Base-by-base conservation (phyloP, 2,113 vertebrate genomes). In the Cynocephalus volans region DNA sequence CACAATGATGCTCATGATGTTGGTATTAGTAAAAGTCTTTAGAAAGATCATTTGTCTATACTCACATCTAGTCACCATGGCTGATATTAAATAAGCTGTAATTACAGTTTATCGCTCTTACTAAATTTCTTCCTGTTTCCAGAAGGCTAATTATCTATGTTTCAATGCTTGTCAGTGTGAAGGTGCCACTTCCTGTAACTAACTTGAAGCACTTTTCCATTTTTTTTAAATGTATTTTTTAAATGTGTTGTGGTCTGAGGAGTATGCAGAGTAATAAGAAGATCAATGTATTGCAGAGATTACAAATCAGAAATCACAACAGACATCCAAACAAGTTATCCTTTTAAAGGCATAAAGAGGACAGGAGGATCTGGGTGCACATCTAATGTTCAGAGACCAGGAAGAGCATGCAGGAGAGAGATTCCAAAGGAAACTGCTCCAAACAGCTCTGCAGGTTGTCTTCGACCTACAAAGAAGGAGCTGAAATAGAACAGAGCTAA, bases 351-450 rank as follows among this genome's bases (percentile, higher is more conserved):
- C 4, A 26, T 33, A 75, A 48, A 80, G 17, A 54, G 17, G 17
- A 52, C 50, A n/a, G 48, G 33, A 45, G 50, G 24, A 31, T 80
- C 58, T 84, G 41, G 13, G 19, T 70, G 17, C 13, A n/a, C 0
- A 52, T 41, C 18, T 21, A 41, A 14, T 41, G 80, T 54, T 79
- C 75, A 87, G 64, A 95, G 24, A 52, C 36, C 15, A 79, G 24
- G 21, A 77, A 48, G 8, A 65, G 8, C 36, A 82, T 17, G 24
- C 19, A 5, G 1, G 26, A 62, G 73, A 58, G 23, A 75, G 18
- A 70, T 70, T 58, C 60, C 73, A 79, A 86, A 95, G 45, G 9
- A 90, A 82, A 69, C 33, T 93, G n/a, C 48, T 80, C 8, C 58
- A 65, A 19, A 80, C 9, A 80, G 14, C 31, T 75, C 26, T 73